Conservation (phyloP, 1,140 invertebrate genomes). For the Pseudomyrmex cubaensis region DNA sequence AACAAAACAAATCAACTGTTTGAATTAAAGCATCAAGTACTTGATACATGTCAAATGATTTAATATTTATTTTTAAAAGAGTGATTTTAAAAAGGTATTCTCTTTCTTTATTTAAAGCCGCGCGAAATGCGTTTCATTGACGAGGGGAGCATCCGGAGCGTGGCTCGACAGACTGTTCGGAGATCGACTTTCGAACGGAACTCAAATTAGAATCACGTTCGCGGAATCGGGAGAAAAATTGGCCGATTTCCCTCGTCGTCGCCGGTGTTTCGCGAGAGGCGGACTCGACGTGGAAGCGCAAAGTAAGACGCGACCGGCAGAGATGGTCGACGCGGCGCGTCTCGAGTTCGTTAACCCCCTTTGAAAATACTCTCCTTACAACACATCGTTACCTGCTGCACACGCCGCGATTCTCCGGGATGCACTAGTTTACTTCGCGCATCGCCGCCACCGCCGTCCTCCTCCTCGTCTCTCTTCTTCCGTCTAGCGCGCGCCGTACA, state of each 20-base stretch:
- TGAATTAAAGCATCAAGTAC: no score
- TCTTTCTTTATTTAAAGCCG: not conserved
- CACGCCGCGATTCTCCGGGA: constrained; percentile 72
- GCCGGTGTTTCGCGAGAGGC: constrained; percentile 53
- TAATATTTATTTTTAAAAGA: no score
- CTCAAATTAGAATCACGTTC: constrained; percentile 64
- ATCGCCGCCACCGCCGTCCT: constrained; percentile 55
- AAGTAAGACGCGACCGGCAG: constrained; percentile 80
- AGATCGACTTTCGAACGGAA: constrained; percentile 65
- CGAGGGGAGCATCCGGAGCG: not conserved
- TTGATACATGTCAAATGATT: no score
- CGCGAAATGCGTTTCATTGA: not conserved
- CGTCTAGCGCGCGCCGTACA: not conserved
- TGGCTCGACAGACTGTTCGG: not conserved
- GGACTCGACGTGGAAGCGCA: constrained; percentile 65
- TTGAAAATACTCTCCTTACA: constrained; percentile 84
- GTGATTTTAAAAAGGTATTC: not conserved
- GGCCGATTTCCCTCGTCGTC: constrained; percentile 75
- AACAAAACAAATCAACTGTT: no score
- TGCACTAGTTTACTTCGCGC: constrained; percentile 83
- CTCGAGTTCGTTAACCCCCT: constrained; percentile 81
- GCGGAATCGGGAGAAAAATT: constrained; percentile 71
- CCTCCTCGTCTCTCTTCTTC: constrained; percentile 58
- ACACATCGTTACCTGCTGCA: constrained; percentile 81
- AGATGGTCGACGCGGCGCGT: constrained; percentile 71